phyloP scores from a whole-genome alignment of 2,113 vertebrate species.

The Xenus cinereus region DNA sequence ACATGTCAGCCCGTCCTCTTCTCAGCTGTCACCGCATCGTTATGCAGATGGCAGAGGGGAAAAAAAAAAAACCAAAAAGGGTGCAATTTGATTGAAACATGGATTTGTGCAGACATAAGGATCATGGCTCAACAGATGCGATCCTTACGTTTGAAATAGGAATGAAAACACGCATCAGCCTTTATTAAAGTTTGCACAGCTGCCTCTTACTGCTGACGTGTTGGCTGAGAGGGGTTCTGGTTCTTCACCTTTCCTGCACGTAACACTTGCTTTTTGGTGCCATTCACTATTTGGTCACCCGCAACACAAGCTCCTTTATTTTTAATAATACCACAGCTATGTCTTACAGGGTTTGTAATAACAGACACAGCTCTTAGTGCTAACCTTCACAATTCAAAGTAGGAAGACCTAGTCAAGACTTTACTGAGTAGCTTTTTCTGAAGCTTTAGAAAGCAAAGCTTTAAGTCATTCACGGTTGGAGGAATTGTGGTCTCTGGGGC shows the following conservation, averaged over 20 bases:
- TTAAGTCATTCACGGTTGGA: background rate
- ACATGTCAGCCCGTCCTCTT: background rate
- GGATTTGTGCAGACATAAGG: background rate
- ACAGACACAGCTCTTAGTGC: background rate
- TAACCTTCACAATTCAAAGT: background rate
- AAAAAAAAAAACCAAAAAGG: background rate
- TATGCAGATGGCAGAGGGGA: background rate
- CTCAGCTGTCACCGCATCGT: background rate
- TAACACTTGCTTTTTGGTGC: background rate
- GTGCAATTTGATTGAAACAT: background rate
- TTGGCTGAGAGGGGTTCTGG: background rate
- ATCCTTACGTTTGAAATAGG: conserved; percentile 4
- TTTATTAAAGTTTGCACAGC: conserved; percentile 13
- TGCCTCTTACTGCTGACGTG: background rate
- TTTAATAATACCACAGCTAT: background rate
- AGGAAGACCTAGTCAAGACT: background rate
- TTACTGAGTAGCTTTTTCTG: background rate
- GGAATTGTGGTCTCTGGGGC: background rate
- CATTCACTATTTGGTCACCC: background rate
- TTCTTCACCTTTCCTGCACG: background rate
- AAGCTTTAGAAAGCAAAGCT: background rate
- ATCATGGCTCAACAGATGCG: background rate
- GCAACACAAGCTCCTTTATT: background rate
- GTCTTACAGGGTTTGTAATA: background rate
- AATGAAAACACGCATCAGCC: background rate